phyloP scores from a whole-genome alignment of 2,113 vertebrate species.

The Cnemophilus loriae region DNA sequence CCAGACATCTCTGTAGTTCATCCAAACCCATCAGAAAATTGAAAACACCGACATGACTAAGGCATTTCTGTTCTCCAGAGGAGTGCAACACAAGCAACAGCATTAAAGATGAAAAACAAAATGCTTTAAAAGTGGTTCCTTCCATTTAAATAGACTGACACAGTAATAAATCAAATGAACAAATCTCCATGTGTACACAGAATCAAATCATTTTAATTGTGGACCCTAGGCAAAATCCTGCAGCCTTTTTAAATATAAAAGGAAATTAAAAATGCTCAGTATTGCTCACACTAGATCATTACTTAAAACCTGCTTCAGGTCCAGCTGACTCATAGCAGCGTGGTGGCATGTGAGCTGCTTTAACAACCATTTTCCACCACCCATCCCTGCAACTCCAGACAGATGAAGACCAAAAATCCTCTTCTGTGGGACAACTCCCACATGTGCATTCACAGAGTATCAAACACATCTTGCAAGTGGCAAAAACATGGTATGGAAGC shows the following conservation, averaged over 20 bases:
- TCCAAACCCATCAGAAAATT: constrained; percentile 12
- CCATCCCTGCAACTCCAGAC: not conserved
- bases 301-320: not conserved
- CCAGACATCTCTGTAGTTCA: constrained; percentile 19
- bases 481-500: constrained; percentile 20
- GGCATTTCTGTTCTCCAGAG: not conserved
- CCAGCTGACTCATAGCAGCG: constrained; percentile 30
- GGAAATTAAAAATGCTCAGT: constrained; percentile 4
- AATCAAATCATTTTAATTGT: not conserved
- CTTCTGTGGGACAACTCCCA: not conserved
- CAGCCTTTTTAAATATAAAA: constrained; percentile 24
- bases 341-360: not conserved
- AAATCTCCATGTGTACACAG: not conserved
- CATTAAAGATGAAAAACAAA: constrained; percentile 24
- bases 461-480: constrained; percentile 3
- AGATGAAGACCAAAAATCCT: not conserved
- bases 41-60: not conserved
- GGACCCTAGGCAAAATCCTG: not conserved
- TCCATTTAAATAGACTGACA: constrained; percentile 14
- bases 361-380: not conserved
- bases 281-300: not conserved
- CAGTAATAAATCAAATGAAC: constrained; percentile 1
- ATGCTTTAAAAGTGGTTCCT: constrained; percentile 14
- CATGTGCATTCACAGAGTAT: constrained; percentile 44
- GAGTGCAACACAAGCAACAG: not conserved